phyloP scores from a whole-genome alignment of 2,888 invertebrate genomes.

The Sisyra terminalis region DNA sequence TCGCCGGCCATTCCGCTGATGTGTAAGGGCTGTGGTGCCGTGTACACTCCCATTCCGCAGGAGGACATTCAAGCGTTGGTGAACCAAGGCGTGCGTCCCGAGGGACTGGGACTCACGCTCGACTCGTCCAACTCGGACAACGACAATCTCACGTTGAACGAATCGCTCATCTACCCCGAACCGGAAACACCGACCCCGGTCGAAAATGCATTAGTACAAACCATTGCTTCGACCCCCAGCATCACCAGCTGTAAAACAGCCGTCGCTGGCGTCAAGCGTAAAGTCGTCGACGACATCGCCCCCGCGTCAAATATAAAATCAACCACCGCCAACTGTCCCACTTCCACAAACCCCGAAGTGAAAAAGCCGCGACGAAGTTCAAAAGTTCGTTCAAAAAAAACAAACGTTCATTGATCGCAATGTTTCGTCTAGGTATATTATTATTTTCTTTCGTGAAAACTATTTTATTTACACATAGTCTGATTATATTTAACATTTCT shows the following conservation, averaged over 20 bases:
- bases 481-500: too few species aligned
- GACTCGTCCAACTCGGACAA: slow-evolving; percentile 9
- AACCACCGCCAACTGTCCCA: too few species aligned
- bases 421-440: too few species aligned
- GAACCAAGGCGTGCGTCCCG: slow-evolving; percentile 41
- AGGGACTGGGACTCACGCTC: slow-evolving; percentile 26
- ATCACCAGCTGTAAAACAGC: not conserved
- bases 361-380: too few species aligned
- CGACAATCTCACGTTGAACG: not conserved
- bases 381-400: too few species aligned
- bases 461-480: too few species aligned
- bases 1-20: slow-evolving; percentile 58
- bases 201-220: not conserved
- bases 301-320: not conserved
- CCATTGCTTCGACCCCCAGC: not conserved
- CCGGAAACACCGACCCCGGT: not conserved
- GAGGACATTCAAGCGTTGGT: slow-evolving; percentile 42
- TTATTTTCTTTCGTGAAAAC: too few species aligned
- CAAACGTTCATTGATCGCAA: too few species aligned
- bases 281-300: slow-evolving; percentile 1
- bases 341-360: too few species aligned
- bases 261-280: slow-evolving; percentile 1
- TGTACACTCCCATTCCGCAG: slow-evolving; percentile 32
- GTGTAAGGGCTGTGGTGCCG: slow-evolving; percentile 58
- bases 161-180: too few species aligned